Conservation (phyloP, 2,113 vertebrate species). For the Gyps fulvus region DNA sequence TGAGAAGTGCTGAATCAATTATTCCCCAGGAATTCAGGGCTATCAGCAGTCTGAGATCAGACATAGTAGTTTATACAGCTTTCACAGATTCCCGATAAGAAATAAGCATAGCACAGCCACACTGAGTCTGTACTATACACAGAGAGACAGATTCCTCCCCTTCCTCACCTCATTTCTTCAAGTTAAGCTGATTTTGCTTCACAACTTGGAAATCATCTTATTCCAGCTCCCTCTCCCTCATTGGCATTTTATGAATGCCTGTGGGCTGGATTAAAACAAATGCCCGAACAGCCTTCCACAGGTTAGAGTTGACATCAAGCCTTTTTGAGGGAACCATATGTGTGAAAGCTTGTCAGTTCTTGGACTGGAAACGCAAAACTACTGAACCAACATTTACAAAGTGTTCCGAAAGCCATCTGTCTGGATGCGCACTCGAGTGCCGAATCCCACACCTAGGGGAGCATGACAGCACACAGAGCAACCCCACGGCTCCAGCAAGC, state of each 20-base stretch:
- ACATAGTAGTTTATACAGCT: background rate
- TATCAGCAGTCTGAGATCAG: background rate
- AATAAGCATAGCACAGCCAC: background rate
- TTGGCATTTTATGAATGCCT: background rate
- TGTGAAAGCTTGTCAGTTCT: background rate
- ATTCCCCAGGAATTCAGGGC: background rate
- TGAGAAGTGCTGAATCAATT: slow-evolving; percentile 32
- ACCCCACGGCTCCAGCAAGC: background rate
- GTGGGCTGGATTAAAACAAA: background rate
- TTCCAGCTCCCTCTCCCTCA: background rate
- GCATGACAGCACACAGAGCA: background rate
- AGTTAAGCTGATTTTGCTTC: background rate
- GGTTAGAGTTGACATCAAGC: rapidly evolving
- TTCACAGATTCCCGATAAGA: background rate
- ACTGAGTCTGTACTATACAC: background rate
- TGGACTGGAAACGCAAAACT: background rate
- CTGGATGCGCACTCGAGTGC: background rate
- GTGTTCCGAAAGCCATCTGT: background rate
- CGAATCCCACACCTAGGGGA: background rate
- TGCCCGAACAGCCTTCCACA: background rate
- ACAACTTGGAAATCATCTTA: background rate
- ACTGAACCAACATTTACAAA: background rate
- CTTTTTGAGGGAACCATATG: background rate
- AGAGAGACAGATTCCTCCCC: background rate
- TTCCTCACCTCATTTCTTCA: background rate